These are phyloP conservation scores for Anastrepha ludens DNA, from an alignment of 1,140 invertebrate genomes.

Conservation along the genomic window DNA sequence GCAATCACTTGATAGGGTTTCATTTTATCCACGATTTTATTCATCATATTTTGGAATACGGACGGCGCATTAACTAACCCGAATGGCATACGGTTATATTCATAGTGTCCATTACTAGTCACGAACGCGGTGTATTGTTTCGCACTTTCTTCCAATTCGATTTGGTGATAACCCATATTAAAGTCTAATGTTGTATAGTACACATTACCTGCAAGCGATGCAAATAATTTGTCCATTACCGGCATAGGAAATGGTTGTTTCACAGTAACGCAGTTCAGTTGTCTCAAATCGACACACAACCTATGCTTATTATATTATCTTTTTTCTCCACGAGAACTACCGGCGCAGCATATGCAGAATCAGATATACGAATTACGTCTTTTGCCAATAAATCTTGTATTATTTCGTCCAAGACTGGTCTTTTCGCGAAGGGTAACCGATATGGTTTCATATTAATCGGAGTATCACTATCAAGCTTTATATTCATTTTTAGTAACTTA, in stretches of 20 bases:
- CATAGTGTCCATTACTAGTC: constrained; percentile 63
- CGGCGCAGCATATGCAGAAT: constrained; percentile 61
- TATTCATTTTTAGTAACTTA: constrained; percentile 56
- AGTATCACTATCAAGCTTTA: constrained; percentile 37
- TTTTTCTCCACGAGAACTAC: constrained; percentile 66
- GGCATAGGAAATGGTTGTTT: constrained; percentile 76
- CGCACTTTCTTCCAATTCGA: constrained; percentile 69
- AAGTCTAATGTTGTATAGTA: constrained; percentile 75
- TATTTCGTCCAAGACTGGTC: constrained; percentile 60
- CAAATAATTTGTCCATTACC: constrained; percentile 73
- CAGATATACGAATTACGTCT: constrained; percentile 60
- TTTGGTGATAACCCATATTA: constrained; percentile 75
- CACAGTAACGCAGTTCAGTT: constrained; percentile 70
- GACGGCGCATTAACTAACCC: too few relatives aligned
- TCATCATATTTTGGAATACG: too few relatives aligned
- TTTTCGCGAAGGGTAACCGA: constrained; percentile 63
- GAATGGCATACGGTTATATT: constrained; percentile 63
- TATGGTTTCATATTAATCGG: constrained; percentile 59
- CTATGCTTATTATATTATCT: constrained; percentile 58
- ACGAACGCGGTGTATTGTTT: constrained; percentile 74
- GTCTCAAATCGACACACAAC: constrained; percentile 60
- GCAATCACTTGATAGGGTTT: too few relatives aligned
- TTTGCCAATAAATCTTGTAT: constrained; percentile 56
- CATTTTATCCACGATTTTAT: too few relatives aligned
- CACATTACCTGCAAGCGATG: constrained; percentile 68